phyloP scores from a whole-genome alignment of 2,113 vertebrate genomes.

The Diphyllodes magnificus region DNA sequence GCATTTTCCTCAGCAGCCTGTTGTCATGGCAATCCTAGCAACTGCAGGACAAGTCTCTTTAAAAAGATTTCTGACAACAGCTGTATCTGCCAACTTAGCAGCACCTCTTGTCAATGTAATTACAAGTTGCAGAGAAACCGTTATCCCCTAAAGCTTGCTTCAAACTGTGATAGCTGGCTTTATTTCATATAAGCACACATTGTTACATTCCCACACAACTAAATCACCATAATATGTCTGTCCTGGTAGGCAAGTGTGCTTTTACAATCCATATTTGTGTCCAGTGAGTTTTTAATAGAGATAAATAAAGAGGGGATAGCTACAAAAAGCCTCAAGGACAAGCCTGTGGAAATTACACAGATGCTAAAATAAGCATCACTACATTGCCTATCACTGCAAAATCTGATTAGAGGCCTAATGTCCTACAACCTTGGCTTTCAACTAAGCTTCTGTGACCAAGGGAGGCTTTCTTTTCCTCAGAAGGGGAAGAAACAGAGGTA shows the following conservation, averaged over 20 bases:
- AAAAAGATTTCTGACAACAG: constrained; percentile 27
- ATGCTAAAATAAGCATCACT: fast-evolving
- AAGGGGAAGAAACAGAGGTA: not conserved
- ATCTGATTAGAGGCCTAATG: not conserved
- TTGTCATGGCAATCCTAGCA: constrained; percentile 16
- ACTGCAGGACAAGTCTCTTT: not conserved
- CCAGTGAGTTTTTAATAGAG: not conserved
- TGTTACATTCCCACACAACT: not conserved
- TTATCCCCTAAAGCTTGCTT: not conserved
- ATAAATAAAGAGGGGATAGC: not conserved
- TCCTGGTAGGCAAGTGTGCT: not conserved
- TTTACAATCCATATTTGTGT: not conserved
- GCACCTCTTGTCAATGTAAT: constrained; percentile 28
- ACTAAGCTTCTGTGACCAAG: not conserved
- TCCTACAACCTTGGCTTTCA: not conserved
- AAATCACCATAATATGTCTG: not conserved
- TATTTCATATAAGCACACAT: not conserved
- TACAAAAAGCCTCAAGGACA: not conserved
- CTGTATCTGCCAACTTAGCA: constrained; percentile 17
- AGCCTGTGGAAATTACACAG: not conserved
- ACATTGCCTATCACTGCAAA: not conserved
- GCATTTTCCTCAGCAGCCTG: not conserved
- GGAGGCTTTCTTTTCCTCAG: not conserved
- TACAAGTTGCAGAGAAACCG: not conserved
- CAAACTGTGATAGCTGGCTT: not conserved